Evolutionary conservation across 2,113 vertebrate genomes (phyloP), one percentile per base, ranked within the genome.

Genomic region (Oenanthe oenanthe): DNA sequence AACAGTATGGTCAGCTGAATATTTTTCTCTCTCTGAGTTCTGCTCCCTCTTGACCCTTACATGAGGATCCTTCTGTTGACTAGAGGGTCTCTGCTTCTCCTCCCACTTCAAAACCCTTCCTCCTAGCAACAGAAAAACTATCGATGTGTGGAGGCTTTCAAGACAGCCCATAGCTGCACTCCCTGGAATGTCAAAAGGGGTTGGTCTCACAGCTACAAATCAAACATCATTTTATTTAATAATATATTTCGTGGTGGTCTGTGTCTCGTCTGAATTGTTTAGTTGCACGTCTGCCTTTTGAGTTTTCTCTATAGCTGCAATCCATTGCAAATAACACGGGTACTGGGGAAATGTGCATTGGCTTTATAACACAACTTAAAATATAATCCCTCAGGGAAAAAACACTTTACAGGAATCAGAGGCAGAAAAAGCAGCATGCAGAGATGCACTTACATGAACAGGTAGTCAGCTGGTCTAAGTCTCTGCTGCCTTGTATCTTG

Each of bases 151-250:
- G 92, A 97, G 71, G 57, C 94, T 97, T 97, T 92, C 91, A 95
- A 94, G 70, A 86, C 95, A 96, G 95, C 96, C 97, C 92, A 74
- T 51, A 96, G 95, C 95, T 95, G 62, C 92, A 73, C 83, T 97
- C 93, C 75, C 87, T 95, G 84, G 88, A 91, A 93, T 94, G 96
- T 94, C 95, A 89, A 79, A 95, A 96, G 96, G 77, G 95, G 78
- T 75, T 93, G 92, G 93, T 95, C 95, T 97, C 96, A 95, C 92
- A 95, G 95, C 90, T 95, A 96, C 95, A 96, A 98, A 98, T 98
- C 97, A 97, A 97, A 96, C 88, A 95, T 83, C 95, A 94, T 97
- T 98, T 97, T 92, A 91, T 85, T 96, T 96, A 96, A 98, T 97
- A 96, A 98, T 97, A 93, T 97, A 96, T 96, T 97, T 96, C 4